Base-by-base conservation (phyloP, 2,113 vertebrate genomes). In the Carettochelys insculpta region DNA sequence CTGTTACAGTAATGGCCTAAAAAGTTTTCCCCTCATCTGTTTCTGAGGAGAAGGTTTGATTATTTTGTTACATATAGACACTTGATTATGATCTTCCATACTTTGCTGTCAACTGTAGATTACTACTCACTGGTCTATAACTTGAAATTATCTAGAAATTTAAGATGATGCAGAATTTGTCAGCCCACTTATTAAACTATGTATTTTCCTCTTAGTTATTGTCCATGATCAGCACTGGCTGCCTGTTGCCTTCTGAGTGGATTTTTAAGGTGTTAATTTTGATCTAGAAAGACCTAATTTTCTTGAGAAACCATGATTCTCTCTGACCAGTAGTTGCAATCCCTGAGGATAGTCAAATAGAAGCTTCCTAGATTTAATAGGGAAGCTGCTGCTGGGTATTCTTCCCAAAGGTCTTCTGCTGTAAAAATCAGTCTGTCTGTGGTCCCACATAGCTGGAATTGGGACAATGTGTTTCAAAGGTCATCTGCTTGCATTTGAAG, bases 151-250 rank as follows among this genome's bases (percentile, higher is more conserved):
- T 9, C 3, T 8, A 0, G 77, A 38, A 85, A 11, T 1, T 71
- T 43, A 83, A 87, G 11, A 43, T 51, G 2, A 3, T 89, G 87
- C 85, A 83, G 76, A 93, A 90, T 95, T 89, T 86, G 80, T 79
- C 27, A 92, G 25, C 19, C 11, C 24, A 65, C 3, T 6, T 56
- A 34, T 77, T 22, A 85, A 93, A 77, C 24, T 83, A 50, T 43
- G 75, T 77, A 29, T 61, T 43, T 89, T 92, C 90, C 16, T 27
- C 79, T 82, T 61, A 94, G 41, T 38, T 80, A 6, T 4, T 75
- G 12, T 41, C 80, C 80, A 5, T 95, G 82, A 81, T 90, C 11
- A 77, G 87, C 43, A 71, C 24, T 1, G 2, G 82, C 77, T 38
- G n/a, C 17, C 34, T 20, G 9, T 68, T 68, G 61, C 61, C 17